These are phyloP conservation scores for Temnothorax unifasciatus DNA, from an alignment of 2,888 invertebrate species.

Conservation along the genomic window DNA sequence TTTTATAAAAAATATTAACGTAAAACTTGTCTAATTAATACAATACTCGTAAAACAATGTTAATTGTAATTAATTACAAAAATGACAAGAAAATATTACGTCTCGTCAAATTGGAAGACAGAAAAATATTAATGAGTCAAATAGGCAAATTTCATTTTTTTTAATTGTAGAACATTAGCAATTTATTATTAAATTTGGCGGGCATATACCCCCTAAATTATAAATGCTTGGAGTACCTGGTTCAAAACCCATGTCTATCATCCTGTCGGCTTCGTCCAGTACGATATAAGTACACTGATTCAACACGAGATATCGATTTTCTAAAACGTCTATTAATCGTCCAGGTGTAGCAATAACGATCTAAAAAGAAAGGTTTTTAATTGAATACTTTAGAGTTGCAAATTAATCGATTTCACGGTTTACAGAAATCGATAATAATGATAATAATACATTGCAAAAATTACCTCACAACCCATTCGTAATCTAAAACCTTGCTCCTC, in stretches of 20 bases:
- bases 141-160: slow-evolving; percentile 11
- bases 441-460: not conserved
- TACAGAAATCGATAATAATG: not conserved
- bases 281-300: slow-evolving; percentile 99
- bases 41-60: not conserved
- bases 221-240: slow-evolving; percentile 87
- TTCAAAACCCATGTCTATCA: slow-evolving; percentile 99
- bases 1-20: not conserved
- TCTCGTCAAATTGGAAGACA: too few species aligned
- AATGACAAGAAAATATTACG: not conserved
- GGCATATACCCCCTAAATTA: too few species aligned
- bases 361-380: slow-evolving; percentile 82
- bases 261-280: slow-evolving; percentile 98
- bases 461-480: slow-evolving; percentile 97
- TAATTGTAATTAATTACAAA: not conserved
- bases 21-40: not conserved
- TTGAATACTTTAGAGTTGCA: not conserved
- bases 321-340: slow-evolving; percentile 99
- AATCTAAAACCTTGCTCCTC: slow-evolving; percentile 99
- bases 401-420: not conserved
- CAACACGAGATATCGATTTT: slow-evolving; percentile 98
- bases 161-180: not conserved
- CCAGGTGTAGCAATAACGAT: slow-evolving; percentile 99
- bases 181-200: not conserved
- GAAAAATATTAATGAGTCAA: not conserved